phyloP scores from a whole-genome alignment of 2,797 vertebrate genomes.

The Sebastes iracundus region DNA sequence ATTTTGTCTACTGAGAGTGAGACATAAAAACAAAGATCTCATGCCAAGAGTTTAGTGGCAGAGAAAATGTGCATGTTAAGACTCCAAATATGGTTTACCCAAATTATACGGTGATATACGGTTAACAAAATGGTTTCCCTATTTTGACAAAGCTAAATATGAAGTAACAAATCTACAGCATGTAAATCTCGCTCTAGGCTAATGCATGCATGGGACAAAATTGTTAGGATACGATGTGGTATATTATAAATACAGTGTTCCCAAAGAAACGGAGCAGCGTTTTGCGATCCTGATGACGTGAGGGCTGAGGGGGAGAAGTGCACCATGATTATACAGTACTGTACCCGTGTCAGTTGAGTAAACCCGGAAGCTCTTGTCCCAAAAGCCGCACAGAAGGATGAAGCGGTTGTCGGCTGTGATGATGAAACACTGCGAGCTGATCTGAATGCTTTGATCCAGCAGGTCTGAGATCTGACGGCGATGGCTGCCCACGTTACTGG shows the following conservation, averaged over 20 bases:
- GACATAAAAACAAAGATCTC: not conserved
- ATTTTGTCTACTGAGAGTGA: not conserved
- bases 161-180: not conserved
- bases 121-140: not conserved
- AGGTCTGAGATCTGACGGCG: constrained; percentile 96
- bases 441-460: constrained; percentile 96
- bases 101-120: not conserved
- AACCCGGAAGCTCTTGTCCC: constrained; percentile 98
- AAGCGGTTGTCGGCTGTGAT: constrained; percentile 96
- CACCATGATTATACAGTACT: constrained; percentile 6
- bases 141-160: not conserved
- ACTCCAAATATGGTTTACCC: not conserved
- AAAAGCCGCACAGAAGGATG: constrained; percentile 97
- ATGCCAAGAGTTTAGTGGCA: not conserved
- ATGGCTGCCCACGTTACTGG: constrained; percentile 89
- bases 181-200: not conserved
- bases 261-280: not conserved
- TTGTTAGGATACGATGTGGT: not conserved
- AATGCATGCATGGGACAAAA: not conserved
- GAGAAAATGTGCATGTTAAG: not conserved
- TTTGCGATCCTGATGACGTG: not conserved
- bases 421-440: constrained; percentile 95
- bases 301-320: too few relatives aligned
- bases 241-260: not conserved
- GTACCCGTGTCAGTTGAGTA: constrained; percentile 97